Conservation (phyloP, 2,888 invertebrate species). For the Pyrgus malvae region DNA sequence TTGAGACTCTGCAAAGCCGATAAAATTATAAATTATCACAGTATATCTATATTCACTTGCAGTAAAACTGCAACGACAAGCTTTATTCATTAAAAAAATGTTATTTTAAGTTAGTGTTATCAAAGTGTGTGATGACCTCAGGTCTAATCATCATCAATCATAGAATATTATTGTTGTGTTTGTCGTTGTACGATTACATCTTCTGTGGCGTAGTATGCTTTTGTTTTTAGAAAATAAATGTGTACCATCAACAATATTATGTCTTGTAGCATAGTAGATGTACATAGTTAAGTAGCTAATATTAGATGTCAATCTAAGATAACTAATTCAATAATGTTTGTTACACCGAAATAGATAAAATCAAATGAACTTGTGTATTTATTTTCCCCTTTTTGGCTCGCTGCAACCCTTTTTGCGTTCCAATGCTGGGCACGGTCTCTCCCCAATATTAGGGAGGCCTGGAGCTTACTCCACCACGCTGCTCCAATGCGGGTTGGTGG, state of each 20-base stretch:
- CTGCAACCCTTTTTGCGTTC: background rate
- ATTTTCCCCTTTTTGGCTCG: constrained; percentile 22
- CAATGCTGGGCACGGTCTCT: no score
- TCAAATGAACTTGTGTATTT: constrained; percentile 32
- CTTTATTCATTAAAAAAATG: no score
- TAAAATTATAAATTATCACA: no score
- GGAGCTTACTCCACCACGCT: no score
- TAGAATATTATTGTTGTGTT: background rate
- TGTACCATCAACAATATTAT: constrained; percentile 8
- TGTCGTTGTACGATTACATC: constrained; percentile 1
- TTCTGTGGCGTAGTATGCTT: constrained; percentile 6
- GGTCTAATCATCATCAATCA: background rate
- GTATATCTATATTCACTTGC: no score
- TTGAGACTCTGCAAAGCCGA: no score
- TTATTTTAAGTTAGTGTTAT: background rate
- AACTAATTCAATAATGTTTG: constrained; percentile 75
- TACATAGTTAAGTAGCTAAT: constrained; percentile 45
- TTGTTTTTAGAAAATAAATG: background rate
- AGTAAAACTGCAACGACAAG: no score
- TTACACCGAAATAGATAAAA: constrained; percentile 77
- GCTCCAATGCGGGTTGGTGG: no score
- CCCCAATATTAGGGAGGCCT: no score
- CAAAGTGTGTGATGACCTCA: background rate
- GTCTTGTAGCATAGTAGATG: constrained; percentile 37
- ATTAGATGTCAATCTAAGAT: constrained; percentile 54